These are phyloP conservation scores for Dioctria linearis DNA, from an alignment of 2,888 invertebrate species.

Conservation along the genomic window DNA sequence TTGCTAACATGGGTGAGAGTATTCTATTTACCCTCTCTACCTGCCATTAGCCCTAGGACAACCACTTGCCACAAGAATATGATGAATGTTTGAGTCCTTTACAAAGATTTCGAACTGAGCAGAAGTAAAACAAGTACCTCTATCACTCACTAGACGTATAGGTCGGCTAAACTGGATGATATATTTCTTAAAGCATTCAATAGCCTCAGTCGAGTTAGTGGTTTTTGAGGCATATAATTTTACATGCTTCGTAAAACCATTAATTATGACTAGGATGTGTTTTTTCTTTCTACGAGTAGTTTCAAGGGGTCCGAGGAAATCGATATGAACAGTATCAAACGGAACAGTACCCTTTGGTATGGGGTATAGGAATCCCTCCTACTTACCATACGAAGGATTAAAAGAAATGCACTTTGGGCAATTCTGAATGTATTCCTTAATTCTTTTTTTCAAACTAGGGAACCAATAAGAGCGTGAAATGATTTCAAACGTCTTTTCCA, in stretches of 20 bases:
- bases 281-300: slow-evolving; percentile 48
- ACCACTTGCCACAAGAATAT: not conserved
- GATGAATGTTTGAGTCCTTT: not conserved
- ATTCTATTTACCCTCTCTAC: too few relatives aligned
- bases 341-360: slow-evolving; percentile 62
- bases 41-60: too few relatives aligned
- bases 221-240: slow-evolving; percentile 54
- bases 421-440: slow-evolving; percentile 50
- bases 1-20: too few relatives aligned
- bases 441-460: slow-evolving; percentile 44
- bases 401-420: slow-evolving; percentile 54
- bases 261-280: slow-evolving; percentile 50
- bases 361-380: slow-evolving; percentile 61
- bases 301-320: slow-evolving; percentile 55
- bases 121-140: slow-evolving; percentile 56
- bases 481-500: too few relatives aligned
- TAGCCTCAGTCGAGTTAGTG: slow-evolving; percentile 58
- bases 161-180: slow-evolving; percentile 56
- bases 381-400: slow-evolving; percentile 43
- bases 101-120: slow-evolving; percentile 58
- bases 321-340: slow-evolving; percentile 59
- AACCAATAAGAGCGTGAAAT: slow-evolving; percentile 59
- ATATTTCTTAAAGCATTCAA: slow-evolving; percentile 50
- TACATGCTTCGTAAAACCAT: slow-evolving; percentile 57
- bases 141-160: slow-evolving; percentile 38